These are phyloP conservation scores for Thecophora atra DNA, from an alignment of 2,888 invertebrate genomes.

Conservation along the genomic window DNA sequence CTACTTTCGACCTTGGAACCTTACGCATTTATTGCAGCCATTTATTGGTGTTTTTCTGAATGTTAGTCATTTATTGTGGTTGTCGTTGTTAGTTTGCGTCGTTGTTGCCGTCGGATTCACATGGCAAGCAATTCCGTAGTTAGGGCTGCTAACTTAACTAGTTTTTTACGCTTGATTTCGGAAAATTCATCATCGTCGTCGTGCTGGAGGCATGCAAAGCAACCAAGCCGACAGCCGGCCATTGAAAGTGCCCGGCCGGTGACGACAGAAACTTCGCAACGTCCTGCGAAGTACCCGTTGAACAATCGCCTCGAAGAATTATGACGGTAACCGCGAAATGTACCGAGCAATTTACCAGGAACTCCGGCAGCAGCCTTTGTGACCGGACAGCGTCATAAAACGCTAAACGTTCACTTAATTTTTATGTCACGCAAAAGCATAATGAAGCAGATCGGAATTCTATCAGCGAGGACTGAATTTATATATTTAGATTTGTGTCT, in stretches of 20 bases:
- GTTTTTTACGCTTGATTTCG: conserved; percentile 35
- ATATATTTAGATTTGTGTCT: no score
- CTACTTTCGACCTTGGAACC: conserved; percentile 53
- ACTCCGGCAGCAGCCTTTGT: conserved; percentile 40
- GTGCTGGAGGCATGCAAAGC: not conserved
- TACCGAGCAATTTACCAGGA: conserved; percentile 44
- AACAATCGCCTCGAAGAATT: conserved; percentile 30
- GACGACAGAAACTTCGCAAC: conserved; percentile 16
- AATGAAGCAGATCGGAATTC: conserved; percentile 22
- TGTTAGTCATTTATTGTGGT: conserved; percentile 21
- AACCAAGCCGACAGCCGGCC: not conserved
- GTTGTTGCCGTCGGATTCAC: conserved; percentile 21
- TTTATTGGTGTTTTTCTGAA: conserved; percentile 29
- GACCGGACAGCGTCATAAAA: conserved; percentile 48
- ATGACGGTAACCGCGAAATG: conserved; percentile 42
- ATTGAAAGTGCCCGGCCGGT: not conserved
- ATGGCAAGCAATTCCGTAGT: not conserved
- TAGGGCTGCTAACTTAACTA: not conserved
- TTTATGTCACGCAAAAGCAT: conserved; percentile 5
- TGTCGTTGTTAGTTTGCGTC: conserved; percentile 33
- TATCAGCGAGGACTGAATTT: no score
- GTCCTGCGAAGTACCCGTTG: conserved; percentile 9
- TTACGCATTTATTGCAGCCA: conserved; percentile 48
- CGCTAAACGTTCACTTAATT: conserved; percentile 52
- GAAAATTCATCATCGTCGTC: conserved; percentile 20